Base-by-base conservation (phyloP, 2,888 invertebrate genomes). In the Calameuta filiformis region DNA sequence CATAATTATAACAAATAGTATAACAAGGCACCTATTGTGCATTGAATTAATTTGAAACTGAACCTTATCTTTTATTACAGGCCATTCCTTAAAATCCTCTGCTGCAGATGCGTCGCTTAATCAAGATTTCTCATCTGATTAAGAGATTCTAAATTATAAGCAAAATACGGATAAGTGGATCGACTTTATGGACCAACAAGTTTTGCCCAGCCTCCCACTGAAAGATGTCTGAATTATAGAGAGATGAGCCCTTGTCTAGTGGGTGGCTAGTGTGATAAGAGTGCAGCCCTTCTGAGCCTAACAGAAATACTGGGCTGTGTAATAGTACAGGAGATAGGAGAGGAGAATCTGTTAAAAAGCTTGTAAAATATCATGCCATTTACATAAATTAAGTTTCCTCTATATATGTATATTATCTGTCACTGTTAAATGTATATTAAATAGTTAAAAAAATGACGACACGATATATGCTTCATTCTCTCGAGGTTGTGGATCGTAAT, bases 21-120 rank as follows among this genome's bases (percentile, higher is more conserved):
- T 56, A 56, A 56, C 23, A 23, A 56, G 9, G 23, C 23, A 56
- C 56, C 56, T 56, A 56, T 56, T 56, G 23, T 23, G 40, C 23
- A 56, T 56, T 23, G 56, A 23, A 56, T 56, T 56, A 56, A 77
- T 3, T 68, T 68, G 33, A n/a, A 79, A 33, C 35, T 76, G 37
- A 79, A 82, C 79, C 81, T 68, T 12, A 37, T 73, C n/a, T 68
- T 73, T 73, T 75, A 12, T 79, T 77, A 40, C 80, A 81, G 82
- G 79, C 77, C 82, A 68, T 76, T 82, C 74, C 56, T 81, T 56
- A 79, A 76, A 9, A 12, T 81, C 73, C 76, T 82, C 33, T 79
- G 82, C 78, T 76, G 82, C 78, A 77, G 78, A 40, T 82, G 82
- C 69, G 71, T 79, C 77, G 34, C 78, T 68, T 68, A 12, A 9